Conservation (phyloP, 2,797 vertebrate genomes). For the Notolepis coatsorum region DNA sequence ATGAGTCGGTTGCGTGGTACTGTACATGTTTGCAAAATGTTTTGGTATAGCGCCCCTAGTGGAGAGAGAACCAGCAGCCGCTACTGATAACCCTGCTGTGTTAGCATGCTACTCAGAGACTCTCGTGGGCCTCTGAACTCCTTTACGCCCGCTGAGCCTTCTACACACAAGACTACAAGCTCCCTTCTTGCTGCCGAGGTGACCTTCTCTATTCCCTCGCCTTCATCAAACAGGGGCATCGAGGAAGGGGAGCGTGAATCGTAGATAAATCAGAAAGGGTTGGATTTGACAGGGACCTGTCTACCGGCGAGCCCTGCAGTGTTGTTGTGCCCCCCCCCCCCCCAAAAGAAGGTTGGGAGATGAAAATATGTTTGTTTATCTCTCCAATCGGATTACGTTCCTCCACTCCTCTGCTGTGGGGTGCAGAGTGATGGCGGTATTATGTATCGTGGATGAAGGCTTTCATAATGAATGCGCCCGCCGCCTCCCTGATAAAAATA, state of each 20-base stretch:
- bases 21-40: no score
- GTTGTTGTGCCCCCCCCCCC: no score
- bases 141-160: constrained; percentile 10
- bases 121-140: constrained; percentile 7
- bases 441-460: constrained; percentile 45
- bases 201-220: constrained; percentile 54
- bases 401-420: constrained; percentile 43
- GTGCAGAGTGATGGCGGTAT: constrained; percentile 29
- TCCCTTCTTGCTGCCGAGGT: constrained; percentile 40
- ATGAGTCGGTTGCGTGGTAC: no score
- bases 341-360: constrained; percentile 62
- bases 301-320: constrained; percentile 43
- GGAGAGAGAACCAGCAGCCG: no score
- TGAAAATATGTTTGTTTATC: constrained; percentile 67
- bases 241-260: constrained; percentile 38
- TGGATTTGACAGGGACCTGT: constrained; percentile 37
- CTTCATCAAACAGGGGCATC: constrained; percentile 38
- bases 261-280: constrained; percentile 57
- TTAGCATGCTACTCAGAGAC: constrained; percentile 7
- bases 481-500: constrained; percentile 44
- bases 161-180: constrained; percentile 26
- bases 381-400: constrained; percentile 66
- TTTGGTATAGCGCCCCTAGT: no score
- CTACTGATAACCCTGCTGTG: constrained; percentile 35
- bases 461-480: constrained; percentile 59